Evolutionary conservation across 1,140 invertebrate genomes (phyloP).

Genomic region (Eurosta solidaginis): DNA sequence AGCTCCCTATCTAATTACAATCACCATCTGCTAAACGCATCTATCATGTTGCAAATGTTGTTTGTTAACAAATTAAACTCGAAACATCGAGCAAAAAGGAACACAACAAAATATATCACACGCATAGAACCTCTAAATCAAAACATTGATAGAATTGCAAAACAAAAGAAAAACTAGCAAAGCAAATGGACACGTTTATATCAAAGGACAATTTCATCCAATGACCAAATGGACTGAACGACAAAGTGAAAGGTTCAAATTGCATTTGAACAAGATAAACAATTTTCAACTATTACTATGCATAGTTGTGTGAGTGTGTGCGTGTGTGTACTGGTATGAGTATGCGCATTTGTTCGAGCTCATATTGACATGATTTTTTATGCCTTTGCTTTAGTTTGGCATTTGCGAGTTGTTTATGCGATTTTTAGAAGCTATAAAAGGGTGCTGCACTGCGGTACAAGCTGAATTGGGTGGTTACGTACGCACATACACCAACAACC

Average conservation of each 20-base stretch:
- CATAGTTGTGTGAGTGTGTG: no score
- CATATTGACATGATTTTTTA: not conserved
- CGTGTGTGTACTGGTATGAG: no score
- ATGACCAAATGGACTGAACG: not conserved
- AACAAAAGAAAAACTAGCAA: not conserved
- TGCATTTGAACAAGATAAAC: not conserved
- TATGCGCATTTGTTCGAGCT: no score
- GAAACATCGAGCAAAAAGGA: not conserved
- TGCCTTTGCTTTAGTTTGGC: not conserved
- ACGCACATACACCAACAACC: not conserved
- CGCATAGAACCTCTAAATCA: not conserved
- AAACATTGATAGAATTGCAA: not conserved
- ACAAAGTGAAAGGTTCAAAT: not conserved
- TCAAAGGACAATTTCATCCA: not conserved
- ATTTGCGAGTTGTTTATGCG: conserved; percentile 2
- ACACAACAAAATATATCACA: not conserved
- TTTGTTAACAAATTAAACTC: no score
- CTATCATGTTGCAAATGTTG: no score
- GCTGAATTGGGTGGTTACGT: not conserved
- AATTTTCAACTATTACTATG: not conserved
- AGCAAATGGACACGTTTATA: not conserved
- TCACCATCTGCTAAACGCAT: no score
- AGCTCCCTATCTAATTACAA: no score
- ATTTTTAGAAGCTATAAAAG: not conserved
- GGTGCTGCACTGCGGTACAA: not conserved